Evolutionary conservation across 2,797 vertebrate species (phyloP).

Genomic region (Tokudaia tokunoshimensis): DNA sequence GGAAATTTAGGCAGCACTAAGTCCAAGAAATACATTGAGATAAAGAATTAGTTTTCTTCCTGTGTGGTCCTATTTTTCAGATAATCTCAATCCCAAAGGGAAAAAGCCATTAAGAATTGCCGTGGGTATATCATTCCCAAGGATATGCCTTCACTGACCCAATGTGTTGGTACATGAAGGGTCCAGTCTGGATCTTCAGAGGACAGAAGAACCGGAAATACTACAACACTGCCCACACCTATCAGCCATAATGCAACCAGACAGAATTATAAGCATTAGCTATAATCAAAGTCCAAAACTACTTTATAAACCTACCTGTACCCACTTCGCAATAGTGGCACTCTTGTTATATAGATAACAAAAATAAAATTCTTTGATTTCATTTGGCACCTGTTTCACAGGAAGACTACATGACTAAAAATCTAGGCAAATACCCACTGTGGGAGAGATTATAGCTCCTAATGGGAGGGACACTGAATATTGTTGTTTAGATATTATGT

Average conservation of each 20-base stretch:
- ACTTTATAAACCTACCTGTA: neutral
- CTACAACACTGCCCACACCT: neutral
- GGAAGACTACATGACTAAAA: neutral
- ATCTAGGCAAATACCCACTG: neutral
- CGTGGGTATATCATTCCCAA: neutral
- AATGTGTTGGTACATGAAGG: neutral
- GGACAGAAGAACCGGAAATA: neutral
- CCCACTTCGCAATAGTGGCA: neutral
- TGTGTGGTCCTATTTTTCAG: constrained; percentile 67
- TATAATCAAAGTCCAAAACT: neutral
- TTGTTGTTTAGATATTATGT: neutral
- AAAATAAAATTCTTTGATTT: neutral
- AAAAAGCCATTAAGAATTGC: neutral
- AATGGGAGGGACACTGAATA: neutral
- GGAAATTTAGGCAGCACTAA: neutral
- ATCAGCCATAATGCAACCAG: constrained; percentile 6
- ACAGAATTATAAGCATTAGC: neutral
- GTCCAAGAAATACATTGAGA: constrained; percentile 58
- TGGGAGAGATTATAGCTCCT: neutral
- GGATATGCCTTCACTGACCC: neutral
- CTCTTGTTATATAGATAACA: neutral
- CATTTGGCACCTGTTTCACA: neutral
- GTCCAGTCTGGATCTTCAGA: neutral
- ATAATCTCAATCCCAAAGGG: constrained; percentile 15
- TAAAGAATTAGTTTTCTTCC: constrained; percentile 55